Evolutionary conservation across 2,797 vertebrate genomes (phyloP), one percentile per base, ranked within the genome.

Genomic region (Neosilurus mollespiculum): DNA sequence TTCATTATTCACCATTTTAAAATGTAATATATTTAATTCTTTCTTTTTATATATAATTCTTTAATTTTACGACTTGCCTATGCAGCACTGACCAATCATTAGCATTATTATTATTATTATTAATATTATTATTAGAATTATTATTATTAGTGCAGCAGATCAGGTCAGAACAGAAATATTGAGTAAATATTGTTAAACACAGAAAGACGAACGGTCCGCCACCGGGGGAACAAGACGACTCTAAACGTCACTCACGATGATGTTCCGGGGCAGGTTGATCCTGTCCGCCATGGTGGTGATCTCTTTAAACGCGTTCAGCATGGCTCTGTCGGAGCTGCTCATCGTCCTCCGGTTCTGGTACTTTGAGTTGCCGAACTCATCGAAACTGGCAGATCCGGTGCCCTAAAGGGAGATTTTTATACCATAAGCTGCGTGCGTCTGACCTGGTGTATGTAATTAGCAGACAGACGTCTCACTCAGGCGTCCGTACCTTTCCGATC

Each of bases 291-390:
- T 99, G 88, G 96, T 99, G 3, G 94, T 97, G 83, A 99, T 99
- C 91, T 99, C 98, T 93, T 98, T 99, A 81, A 99, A 99, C 72
- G 98, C 98, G 4, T 99, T 99, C 91, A 99, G 96, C 98, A 99
- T 99, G 9, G 98, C 98, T 62, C 98, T 93, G 91, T 99, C 98
- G 0, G 97, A 99, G 89, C 97, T 99, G 92, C 97, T 99, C 98
- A 99, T 98, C 59, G 98, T 98, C 88, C 98, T 94, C 14, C 97
- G 96, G 91, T 99, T 99, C 85, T 99, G 98, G 89, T 99, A 99
- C 91, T 99, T 99, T 0, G 96, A 97, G 93, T 99, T 99, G 49
- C 98, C 98, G 70, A 99, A 99, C 90, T 99, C 98, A 70, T 99
- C 98, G 90, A 99, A 99, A 91, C 98, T 99, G 51, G 98, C 98